Percentiles rank a stretch among this genome's conserved stretches.
Evolutionary conservation across 2,797 vertebrate genomes (phyloP).

Genomic region (Anguilla obscura): DNA sequence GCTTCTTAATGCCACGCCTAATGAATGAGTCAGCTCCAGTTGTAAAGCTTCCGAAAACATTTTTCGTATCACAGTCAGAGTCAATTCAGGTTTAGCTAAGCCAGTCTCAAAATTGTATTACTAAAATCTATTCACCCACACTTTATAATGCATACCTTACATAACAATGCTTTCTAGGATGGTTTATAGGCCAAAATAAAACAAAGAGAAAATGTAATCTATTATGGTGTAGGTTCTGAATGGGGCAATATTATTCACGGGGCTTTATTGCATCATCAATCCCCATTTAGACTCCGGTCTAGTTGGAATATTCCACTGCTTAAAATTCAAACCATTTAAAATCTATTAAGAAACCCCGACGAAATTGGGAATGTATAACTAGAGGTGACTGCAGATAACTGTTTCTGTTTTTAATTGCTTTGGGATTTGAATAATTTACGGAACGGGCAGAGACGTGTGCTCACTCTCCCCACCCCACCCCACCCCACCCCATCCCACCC

Average conservation of each 20-base stretch:
- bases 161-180: neutral
- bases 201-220: neutral
- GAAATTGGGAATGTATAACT: conserved; percentile 21
- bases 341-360: conserved; percentile 1
- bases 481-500: no score
- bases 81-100: neutral
- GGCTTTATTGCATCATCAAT: conserved; percentile 2
- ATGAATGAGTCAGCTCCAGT: neutral
- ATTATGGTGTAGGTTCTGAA: conserved; percentile 6
- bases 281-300: neutral
- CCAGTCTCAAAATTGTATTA: neutral
- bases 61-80: neutral
- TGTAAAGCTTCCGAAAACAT: conserved; percentile 2
- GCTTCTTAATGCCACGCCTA: neutral
- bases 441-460: conserved; percentile 64
- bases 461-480: conserved; percentile 30
- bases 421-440: conserved; percentile 77
- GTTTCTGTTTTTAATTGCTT: conserved; percentile 71
- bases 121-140: neutral
- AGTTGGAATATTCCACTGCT: neutral
- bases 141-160: neutral
- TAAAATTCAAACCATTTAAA: conserved; percentile 11
- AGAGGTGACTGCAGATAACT: conserved; percentile 65
- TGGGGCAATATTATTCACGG: neutral
- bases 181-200: neutral